Evolutionary conservation across 2,113 vertebrate species (phyloP).

Genomic region (Oplegnathus fasciatus): DNA sequence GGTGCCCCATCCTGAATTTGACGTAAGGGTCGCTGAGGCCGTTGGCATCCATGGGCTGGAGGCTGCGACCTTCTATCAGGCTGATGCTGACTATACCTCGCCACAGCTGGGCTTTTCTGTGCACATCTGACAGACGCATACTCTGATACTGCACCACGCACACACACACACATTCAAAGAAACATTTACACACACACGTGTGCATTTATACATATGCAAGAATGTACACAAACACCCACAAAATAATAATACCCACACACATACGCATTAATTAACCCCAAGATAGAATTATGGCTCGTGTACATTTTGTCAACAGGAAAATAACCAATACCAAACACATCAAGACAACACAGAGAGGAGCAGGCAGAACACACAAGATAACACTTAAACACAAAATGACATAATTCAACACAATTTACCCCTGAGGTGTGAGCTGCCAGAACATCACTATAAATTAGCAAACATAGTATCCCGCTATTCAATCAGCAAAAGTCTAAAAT

Average conservation of each 20-base stretch:
- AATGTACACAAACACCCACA: slow-evolving; percentile 19
- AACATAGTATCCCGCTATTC: not conserved
- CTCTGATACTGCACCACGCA: slow-evolving; percentile 91
- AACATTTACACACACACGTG: slow-evolving; percentile 17
- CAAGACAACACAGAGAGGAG: slow-evolving; percentile 50
- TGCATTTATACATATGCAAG: slow-evolving; percentile 19
- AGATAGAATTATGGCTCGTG: not conserved
- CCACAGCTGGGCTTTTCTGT: slow-evolving; percentile 95
- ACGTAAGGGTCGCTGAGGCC: slow-evolving; percentile 96
- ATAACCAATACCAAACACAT: slow-evolving; percentile 28
- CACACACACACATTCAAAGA: slow-evolving; percentile 32
- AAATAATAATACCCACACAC: slow-evolving; percentile 24
- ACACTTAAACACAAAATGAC: slow-evolving; percentile 41
- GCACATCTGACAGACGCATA: slow-evolving; percentile 92
- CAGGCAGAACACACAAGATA: slow-evolving; percentile 57
- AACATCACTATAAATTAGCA: not conserved
- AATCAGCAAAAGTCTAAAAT: not conserved
- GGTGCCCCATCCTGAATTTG: slow-evolving; percentile 95
- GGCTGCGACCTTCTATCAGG: slow-evolving; percentile 91
- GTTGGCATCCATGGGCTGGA: slow-evolving; percentile 95
- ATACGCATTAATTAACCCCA: slow-evolving; percentile 27
- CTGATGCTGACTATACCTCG: slow-evolving; percentile 96
- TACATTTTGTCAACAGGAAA: slow-evolving; percentile 13
- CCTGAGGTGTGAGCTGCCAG: slow-evolving; percentile 13
- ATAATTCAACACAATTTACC: slow-evolving; percentile 23